Evolutionary conservation across 2,888 invertebrate species (phyloP).

Genomic region (Apodemia zela): DNA sequence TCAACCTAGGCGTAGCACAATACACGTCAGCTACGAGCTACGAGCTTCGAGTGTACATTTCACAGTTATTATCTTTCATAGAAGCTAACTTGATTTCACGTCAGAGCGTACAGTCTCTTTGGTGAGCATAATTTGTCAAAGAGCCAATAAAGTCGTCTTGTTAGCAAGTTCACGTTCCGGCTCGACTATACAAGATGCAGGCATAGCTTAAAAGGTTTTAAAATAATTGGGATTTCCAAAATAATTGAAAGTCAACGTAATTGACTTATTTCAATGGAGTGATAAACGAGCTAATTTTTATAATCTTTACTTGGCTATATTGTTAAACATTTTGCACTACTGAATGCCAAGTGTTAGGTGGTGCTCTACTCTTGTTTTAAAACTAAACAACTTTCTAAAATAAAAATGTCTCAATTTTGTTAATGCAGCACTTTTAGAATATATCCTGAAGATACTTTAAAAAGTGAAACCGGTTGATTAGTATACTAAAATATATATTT

Average conservation of each 20-base stretch:
- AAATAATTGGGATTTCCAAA: not conserved
- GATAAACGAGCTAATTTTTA: too few species aligned
- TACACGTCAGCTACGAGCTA: not conserved
- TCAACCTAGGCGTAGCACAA: slow-evolving; percentile 5
- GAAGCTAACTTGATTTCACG: slow-evolving; percentile 7
- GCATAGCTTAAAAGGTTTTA: not conserved
- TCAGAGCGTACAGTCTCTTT: slow-evolving; percentile 7
- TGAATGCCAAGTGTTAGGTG: too few species aligned
- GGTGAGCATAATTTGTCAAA: slow-evolving; percentile 19
- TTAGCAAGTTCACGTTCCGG: slow-evolving; percentile 5
- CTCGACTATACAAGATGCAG: not conserved
- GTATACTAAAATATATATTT: too few species aligned
- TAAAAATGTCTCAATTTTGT: too few species aligned
- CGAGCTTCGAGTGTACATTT: slow-evolving; percentile 1
- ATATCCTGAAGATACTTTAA: too few species aligned
- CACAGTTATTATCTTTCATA: slow-evolving; percentile 9
- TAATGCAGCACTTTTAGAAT: too few species aligned
- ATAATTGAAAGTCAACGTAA: not conserved
- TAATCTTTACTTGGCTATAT: too few species aligned
- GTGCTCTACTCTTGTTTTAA: too few species aligned
- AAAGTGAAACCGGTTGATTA: too few species aligned
- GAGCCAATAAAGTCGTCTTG: slow-evolving; percentile 18
- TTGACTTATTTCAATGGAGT: not conserved
- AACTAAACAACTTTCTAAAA: too few species aligned
- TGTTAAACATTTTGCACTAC: too few species aligned